Evolutionary conservation across 2,797 vertebrate species (phyloP), one percentile per base, ranked within the genome.

Genomic region (Malacoraja senta): DNA sequence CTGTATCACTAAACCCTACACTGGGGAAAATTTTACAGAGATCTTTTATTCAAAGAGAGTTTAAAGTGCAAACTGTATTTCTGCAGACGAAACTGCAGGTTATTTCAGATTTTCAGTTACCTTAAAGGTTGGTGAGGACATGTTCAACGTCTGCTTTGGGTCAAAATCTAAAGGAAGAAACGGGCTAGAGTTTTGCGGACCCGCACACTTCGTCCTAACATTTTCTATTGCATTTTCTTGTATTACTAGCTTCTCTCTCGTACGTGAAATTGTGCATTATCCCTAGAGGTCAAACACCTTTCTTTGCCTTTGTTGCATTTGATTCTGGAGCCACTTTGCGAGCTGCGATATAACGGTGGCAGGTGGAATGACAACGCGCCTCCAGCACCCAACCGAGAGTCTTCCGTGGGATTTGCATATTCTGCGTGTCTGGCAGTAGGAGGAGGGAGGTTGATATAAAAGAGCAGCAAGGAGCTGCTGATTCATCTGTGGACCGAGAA

Each of bases 351-450:
- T 53, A 12, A 19, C 65, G 3, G 17, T 68, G 10, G 65, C 13
- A 19, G 17, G 13, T 71, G 3, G 68, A 65, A n/a, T 63, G 3
- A 65, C 13, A 65, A 15, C 29, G 1, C 2, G 12, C 61, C 10
- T 15, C 21, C 24, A 83, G 29, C 1, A 0, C 17, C 21, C 38
- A 0, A 21, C 15, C 58, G 53, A 61, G 65, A 32, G n/a, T 24
- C 17, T 68, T 32, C 84, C 10, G 84, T 7, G 17, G 13, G n/a
- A 88, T 88, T 88, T 88, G n/a, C 84, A 88, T 88, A 88, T 68
- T 1, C 83, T n/a, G 8, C 15, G 53, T 29, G 3, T 86, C n/a
- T 32, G 29, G 17, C 15, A 24, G n/a, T 8, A 35, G 61, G 84
- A 15, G 0, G 63, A 9, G 84, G n/a, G 21, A n/a, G 32, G n/a